These are phyloP conservation scores for Agonopterix heracliana DNA, from an alignment of 2,888 invertebrate genomes.

Conservation along the genomic window DNA sequence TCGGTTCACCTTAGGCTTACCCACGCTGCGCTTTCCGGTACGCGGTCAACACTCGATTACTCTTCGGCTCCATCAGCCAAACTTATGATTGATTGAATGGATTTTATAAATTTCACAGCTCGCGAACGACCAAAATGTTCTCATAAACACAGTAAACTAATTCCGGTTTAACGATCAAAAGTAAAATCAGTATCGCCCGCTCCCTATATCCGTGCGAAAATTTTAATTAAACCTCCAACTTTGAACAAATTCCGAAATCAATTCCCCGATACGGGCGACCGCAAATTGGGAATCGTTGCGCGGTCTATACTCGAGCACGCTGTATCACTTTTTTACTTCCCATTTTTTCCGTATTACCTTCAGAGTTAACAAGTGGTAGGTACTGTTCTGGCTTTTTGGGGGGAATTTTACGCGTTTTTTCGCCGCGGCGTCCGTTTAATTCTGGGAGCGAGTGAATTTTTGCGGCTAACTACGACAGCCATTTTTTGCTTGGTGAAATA, in stretches of 20 bases:
- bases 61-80: too few relatives aligned
- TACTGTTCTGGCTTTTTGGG: slow-evolving; percentile 7
- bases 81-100: too few relatives aligned
- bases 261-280: slow-evolving; percentile 9
- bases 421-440: slow-evolving; percentile 6
- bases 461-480: slow-evolving; percentile 1
- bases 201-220: not conserved
- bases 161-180: too few relatives aligned
- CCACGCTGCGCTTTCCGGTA: too few relatives aligned
- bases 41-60: too few relatives aligned
- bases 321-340: not conserved
- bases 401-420: slow-evolving; percentile 3
- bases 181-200: too few relatives aligned
- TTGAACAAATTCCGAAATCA: slow-evolving; percentile 8
- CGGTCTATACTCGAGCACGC: not conserved
- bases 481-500: slow-evolving; percentile 3
- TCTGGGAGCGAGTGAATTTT: slow-evolving; percentile 7
- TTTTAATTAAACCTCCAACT: slow-evolving; percentile 13
- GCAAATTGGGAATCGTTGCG: slow-evolving; percentile 8
- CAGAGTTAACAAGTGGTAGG: slow-evolving; percentile 12
- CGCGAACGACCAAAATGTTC: too few relatives aligned
- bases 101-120: too few relatives aligned
- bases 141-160: too few relatives aligned
- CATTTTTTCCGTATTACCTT: slow-evolving; percentile 8
- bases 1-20: too few relatives aligned